A percentile compares a stretch with the other conserved stretches of the same genome.
phyloP scores from a whole-genome alignment of 2,113 vertebrate genomes.

The Daphoenositta chrysoptera region DNA sequence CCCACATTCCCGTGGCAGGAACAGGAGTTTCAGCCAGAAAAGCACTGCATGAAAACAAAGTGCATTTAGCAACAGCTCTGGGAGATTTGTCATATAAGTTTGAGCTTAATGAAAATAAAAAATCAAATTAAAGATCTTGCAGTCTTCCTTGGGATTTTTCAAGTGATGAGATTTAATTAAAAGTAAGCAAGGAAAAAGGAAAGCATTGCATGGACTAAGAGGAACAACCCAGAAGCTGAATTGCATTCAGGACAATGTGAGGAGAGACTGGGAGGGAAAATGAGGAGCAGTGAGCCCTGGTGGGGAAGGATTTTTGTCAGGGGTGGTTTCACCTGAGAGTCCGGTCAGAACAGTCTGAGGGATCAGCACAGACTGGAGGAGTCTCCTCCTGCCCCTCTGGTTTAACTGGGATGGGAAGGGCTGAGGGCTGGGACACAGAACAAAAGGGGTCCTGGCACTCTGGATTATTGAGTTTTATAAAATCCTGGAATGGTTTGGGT shows the following conservation, averaged over 20 bases:
- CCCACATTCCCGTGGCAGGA: not conserved
- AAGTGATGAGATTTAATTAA: conserved; percentile 26
- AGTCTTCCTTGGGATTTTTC: conserved; percentile 21
- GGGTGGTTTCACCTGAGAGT: not conserved
- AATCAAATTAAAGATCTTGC: not conserved
- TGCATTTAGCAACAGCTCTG: not conserved
- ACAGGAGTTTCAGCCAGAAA: not conserved
- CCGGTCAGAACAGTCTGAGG: not conserved
- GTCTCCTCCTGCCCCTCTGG: not conserved
- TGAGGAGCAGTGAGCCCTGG: not conserved
- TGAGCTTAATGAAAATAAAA: conserved; percentile 25
- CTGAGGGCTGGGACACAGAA: not conserved
- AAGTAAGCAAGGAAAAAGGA: not conserved
- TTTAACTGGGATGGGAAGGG: not conserved
- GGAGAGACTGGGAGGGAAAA: not conserved
- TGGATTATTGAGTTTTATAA: not conserved
- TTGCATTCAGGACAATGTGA: not conserved
- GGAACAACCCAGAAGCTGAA: not conserved
- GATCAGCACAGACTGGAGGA: not conserved
- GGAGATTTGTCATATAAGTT: not conserved
- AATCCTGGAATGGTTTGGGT: not conserved
- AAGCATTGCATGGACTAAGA: not conserved
- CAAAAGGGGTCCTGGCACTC: not conserved
- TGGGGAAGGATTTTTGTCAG: not conserved
- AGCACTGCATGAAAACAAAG: not conserved